These are phyloP conservation scores for Trichopria drosophilae DNA, from an alignment of 2,888 invertebrate species.

Conservation along the genomic window DNA sequence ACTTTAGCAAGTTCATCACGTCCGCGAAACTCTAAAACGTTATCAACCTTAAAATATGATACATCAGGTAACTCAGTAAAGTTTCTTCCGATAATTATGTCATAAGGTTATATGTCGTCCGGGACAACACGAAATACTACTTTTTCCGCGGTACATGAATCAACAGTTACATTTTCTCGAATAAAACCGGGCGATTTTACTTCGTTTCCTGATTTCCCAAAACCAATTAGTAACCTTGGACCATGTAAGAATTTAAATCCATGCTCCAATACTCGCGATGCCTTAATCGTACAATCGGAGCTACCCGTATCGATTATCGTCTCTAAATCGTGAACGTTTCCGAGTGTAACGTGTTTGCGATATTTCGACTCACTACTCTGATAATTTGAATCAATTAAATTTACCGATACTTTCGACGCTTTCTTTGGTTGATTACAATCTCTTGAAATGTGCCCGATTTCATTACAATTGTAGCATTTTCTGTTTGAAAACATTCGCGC, in stretches of 20 bases:
- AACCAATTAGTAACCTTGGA: conserved; percentile 23
- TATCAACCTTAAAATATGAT: conserved; percentile 29
- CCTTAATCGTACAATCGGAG: conserved; percentile 36
- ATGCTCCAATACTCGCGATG: conserved; percentile 25
- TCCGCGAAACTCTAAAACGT: conserved; percentile 12
- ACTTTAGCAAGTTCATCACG: conserved; percentile 2
- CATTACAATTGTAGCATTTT: background rate
- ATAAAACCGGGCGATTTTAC: conserved; percentile 27
- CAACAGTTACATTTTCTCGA: conserved; percentile 21
- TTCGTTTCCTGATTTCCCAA: conserved; percentile 19
- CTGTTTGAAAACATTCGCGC: too few relatives aligned
- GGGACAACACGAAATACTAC: conserved; percentile 35
- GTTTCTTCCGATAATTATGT: conserved; percentile 36
- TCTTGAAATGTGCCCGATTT: background rate
- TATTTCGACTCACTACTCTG: too few relatives aligned
- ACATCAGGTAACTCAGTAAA: conserved; percentile 34
- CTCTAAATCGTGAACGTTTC: conserved; percentile 7
- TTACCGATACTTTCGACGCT: background rate
- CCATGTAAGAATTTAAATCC: conserved; percentile 7
- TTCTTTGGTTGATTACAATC: background rate
- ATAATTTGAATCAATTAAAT: too few relatives aligned
- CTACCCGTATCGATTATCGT: conserved; percentile 35
- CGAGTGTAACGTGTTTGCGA: conserved; percentile 13
- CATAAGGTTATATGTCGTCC: conserved; percentile 35
- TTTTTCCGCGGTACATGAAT: conserved; percentile 26